Conservation (phyloP, 2,797 vertebrate species). For the Borostomias antarcticus region DNA sequence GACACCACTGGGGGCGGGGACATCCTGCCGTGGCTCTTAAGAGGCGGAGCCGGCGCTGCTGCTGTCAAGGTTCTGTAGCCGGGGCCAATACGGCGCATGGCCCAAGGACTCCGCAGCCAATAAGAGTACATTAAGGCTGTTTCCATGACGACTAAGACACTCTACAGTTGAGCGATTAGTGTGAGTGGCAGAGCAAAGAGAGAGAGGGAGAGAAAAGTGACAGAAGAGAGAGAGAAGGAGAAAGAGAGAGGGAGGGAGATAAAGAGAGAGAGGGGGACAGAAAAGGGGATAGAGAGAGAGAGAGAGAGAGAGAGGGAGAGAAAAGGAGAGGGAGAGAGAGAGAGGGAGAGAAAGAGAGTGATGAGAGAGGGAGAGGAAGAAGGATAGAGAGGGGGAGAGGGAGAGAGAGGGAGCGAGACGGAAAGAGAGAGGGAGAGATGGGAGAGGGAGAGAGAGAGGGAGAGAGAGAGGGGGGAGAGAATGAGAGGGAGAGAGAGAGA, state of each 20-base stretch:
- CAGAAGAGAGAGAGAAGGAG: not conserved
- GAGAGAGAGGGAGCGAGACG: not conserved
- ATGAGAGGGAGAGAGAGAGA: not conserved
- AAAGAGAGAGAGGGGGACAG: conserved; percentile 13
- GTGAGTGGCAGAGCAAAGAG: conserved; percentile 37
- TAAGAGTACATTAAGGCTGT: conserved; percentile 66
- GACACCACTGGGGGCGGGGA: too few relatives aligned
- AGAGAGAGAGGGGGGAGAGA: not conserved
- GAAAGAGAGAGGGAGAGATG: not conserved
- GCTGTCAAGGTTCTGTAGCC: too few relatives aligned
- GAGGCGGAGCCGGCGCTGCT: too few relatives aligned
- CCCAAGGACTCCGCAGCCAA: conserved; percentile 51
- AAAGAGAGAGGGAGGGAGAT: too few relatives aligned
- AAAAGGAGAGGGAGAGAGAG: conserved; percentile 6
- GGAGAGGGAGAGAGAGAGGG: not conserved
- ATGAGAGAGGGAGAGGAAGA: too few relatives aligned
- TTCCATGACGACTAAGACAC: conserved; percentile 68
- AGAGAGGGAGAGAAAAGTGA: too few relatives aligned
- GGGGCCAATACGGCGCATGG: too few relatives aligned
- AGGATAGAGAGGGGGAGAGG: too few relatives aligned
- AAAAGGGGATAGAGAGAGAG: too few relatives aligned
- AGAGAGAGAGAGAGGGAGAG: conserved; percentile 12
- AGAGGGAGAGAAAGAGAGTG: too few relatives aligned
- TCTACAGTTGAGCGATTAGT: conserved; percentile 58
- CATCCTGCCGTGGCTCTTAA: too few relatives aligned